These are phyloP conservation scores for Aurelia aurita complex sp. Pacific DNA, from an alignment of 30 jellyfish, hydroid and myxozoan genomes.

Conservation along the genomic window DNA sequence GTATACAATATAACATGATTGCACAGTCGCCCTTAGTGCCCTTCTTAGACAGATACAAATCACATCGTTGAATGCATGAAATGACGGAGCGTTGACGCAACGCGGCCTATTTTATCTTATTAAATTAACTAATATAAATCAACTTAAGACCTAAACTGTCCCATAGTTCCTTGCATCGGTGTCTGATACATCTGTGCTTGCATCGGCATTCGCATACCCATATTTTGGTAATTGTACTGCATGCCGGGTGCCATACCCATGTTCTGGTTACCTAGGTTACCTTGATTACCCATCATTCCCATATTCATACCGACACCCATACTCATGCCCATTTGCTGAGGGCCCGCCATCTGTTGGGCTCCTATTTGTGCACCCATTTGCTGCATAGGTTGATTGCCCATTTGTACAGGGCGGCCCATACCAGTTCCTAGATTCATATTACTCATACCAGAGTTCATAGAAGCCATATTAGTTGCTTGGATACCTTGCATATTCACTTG, in stretches of 20 bases:
- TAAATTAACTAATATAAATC: neutral
- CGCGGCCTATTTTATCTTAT: neutral
- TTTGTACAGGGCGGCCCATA: slow-evolving; percentile 21
- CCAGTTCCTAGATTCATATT: slow-evolving; percentile 51
- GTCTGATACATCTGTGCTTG: slow-evolving; percentile 67
- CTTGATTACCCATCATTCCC: slow-evolving; percentile 32
- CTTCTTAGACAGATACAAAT: no score
- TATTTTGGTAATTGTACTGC: slow-evolving; percentile 57
- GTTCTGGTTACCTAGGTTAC: slow-evolving; percentile 12
- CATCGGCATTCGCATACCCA: slow-evolving; percentile 85
- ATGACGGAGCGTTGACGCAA: neutral
- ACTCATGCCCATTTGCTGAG: slow-evolving; percentile 24
- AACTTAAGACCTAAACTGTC: slow-evolving; percentile 73
- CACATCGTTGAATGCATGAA: no score
- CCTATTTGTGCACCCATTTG: neutral
- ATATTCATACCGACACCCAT: neutral
- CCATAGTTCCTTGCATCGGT: slow-evolving; percentile 60
- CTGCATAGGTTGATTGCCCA: slow-evolving; percentile 14
- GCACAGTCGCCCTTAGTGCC: neutral
- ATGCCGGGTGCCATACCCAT: slow-evolving; percentile 36
- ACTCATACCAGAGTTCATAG: slow-evolving; percentile 20
- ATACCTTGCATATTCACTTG: neutral
- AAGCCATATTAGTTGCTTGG: slow-evolving; percentile 44
- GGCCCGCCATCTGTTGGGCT: slow-evolving; percentile 6
- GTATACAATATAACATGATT: slow-evolving; percentile 2